phyloP scores from a whole-genome alignment of 2,113 vertebrate species.

The Nyctibius bracteatus region DNA sequence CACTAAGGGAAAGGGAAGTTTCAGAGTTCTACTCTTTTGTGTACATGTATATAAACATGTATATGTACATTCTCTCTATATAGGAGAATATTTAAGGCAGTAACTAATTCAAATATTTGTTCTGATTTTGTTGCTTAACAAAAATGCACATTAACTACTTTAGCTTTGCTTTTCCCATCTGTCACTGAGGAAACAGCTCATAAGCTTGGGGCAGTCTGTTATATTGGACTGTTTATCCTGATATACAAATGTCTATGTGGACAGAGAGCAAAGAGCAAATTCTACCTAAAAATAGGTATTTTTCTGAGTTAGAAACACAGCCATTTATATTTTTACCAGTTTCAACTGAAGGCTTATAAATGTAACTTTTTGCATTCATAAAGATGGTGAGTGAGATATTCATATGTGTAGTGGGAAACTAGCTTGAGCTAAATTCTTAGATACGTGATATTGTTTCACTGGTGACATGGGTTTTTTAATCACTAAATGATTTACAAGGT shows the following conservation, averaged over 20 bases:
- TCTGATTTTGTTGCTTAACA: background rate
- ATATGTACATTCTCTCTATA: background rate
- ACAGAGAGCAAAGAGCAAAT: background rate
- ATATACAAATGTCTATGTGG: background rate
- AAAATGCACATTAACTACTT: background rate
- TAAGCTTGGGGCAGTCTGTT: background rate
- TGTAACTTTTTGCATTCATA: background rate
- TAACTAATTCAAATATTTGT: background rate
- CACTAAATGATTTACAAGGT: background rate
- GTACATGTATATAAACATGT: background rate
- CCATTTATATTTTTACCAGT: background rate
- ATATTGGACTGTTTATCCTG: background rate
- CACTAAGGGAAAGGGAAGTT: background rate
- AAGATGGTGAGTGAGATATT: background rate
- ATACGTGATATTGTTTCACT: background rate
- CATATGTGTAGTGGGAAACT: background rate
- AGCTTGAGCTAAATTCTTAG: background rate
- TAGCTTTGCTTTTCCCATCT: constrained; percentile 1
- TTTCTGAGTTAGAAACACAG: background rate
- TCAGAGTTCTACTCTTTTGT: background rate
- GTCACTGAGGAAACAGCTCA: background rate
- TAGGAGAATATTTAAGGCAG: background rate
- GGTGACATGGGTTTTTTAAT: background rate
- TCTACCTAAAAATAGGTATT: background rate
- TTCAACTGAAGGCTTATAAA: background rate